Evolutionary conservation across 2,888 invertebrate genomes (phyloP).

Genomic region (Tachina fera): DNA sequence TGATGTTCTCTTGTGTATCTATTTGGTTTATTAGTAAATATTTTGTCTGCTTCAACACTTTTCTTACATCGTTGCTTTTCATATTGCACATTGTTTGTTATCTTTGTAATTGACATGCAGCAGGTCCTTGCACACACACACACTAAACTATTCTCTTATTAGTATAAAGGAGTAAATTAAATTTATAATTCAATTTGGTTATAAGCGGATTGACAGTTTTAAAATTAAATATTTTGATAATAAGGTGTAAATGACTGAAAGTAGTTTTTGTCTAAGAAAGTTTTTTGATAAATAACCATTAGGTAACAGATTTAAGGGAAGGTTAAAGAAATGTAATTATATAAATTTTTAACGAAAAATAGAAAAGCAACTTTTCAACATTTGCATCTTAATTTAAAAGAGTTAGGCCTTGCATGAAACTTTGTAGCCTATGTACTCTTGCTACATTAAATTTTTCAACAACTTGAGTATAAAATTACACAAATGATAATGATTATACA

Average conservation of each 20-base stretch:
- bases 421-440: too few species aligned
- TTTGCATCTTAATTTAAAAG: too few species aligned
- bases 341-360: too few species aligned
- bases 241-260: not conserved
- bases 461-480: too few species aligned
- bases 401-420: too few species aligned
- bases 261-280: not conserved
- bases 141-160: too few species aligned
- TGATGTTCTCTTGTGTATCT: not conserved
- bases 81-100: slow-evolving; percentile 7
- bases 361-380: too few species aligned
- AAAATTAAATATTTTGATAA: slow-evolving; percentile 13
- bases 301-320: too few species aligned
- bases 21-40: not conserved
- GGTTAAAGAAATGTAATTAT: too few species aligned
- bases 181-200: not conserved
- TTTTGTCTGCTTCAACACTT: slow-evolving; percentile 42
- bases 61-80: slow-evolving; percentile 21
- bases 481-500: too few species aligned
- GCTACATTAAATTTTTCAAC: too few species aligned
- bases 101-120: slow-evolving; percentile 20
- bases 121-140: not conserved
- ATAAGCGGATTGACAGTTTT: slow-evolving; percentile 1
- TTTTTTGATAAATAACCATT: too few species aligned
- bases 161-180: not conserved